Percentiles rank a stretch among this genome's conserved stretches.
These are phyloP conservation scores for Nematolebias whitei DNA, from an alignment of 2,113 vertebrate species.

Conservation along the genomic window DNA sequence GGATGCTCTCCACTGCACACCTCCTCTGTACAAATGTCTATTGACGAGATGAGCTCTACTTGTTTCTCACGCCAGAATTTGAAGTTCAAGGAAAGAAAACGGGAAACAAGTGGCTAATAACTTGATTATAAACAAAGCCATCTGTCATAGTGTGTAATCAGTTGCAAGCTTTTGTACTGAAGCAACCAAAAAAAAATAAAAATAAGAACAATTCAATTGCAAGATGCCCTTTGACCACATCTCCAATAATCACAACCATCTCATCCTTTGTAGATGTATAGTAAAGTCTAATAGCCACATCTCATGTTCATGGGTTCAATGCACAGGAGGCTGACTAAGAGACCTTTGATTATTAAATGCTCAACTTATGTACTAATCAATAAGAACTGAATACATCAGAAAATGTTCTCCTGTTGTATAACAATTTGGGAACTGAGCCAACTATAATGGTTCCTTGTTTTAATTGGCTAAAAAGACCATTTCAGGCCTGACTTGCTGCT, in stretches of 20 bases:
- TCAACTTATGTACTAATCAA: conserved; percentile 48
- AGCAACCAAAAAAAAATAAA: no score
- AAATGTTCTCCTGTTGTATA: neutral
- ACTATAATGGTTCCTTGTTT: neutral
- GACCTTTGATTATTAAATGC: conserved; percentile 46
- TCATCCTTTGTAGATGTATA: conserved; percentile 30
- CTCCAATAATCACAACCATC: conserved; percentile 19
- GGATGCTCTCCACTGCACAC: no score
- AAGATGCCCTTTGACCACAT: neutral
- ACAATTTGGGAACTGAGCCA: neutral
- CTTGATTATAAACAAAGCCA: no score
- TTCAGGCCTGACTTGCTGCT: neutral
- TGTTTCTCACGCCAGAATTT: no score
- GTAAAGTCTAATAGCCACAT: conserved; percentile 33
- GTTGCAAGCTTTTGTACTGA: no score
- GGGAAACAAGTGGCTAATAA: no score
- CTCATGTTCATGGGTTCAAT: conserved; percentile 50
- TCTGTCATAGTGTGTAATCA: no score
- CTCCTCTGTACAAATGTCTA: no score
- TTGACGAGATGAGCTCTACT: no score
- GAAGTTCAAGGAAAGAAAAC: no score
- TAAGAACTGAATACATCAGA: conserved; percentile 16
- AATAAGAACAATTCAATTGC: no score
- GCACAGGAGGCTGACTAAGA: conserved; percentile 33
- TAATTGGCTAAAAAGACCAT: conserved; percentile 9